These are phyloP conservation scores for Apodemus speciosus DNA, from an alignment of 2,113 vertebrate genomes.

Conservation along the genomic window DNA sequence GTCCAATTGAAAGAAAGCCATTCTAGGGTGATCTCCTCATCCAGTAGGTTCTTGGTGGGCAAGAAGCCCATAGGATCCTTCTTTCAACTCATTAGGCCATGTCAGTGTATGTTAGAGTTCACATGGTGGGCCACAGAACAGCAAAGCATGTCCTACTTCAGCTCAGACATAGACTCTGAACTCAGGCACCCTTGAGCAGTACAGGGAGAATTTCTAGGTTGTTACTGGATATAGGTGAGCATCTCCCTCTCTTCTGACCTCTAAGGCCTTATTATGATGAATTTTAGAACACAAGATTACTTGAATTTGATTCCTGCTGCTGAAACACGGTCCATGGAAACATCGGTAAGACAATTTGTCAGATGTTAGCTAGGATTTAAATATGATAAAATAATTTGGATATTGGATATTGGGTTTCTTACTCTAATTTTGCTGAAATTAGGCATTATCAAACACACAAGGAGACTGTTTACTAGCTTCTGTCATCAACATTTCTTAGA, in stretches of 20 bases:
- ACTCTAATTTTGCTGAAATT: not conserved
- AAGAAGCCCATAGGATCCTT: not conserved
- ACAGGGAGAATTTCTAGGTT: not conserved
- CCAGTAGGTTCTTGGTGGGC: not conserved
- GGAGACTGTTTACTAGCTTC: not conserved
- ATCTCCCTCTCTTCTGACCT: accelerated
- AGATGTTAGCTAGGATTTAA: constrained; percentile 8
- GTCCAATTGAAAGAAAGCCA: not conserved
- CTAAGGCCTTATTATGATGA: not conserved
- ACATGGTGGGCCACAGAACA: not conserved
- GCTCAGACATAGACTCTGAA: not conserved
- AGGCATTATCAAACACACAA: not conserved
- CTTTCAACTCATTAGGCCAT: not conserved
- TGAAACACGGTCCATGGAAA: not conserved
- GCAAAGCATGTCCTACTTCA: not conserved
- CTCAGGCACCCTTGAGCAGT: not conserved
- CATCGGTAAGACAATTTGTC: not conserved
- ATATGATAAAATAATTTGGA: not conserved
- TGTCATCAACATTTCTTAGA: not conserved
- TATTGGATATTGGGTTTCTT: not conserved
- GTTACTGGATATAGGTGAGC: not conserved
- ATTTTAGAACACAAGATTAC: not conserved
- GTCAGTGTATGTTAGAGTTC: not conserved
- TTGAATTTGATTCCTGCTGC: not conserved
- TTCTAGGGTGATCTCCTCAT: too few relatives aligned